Conservation (phyloP, 2,888 invertebrate species). For the Colletes collaris region DNA sequence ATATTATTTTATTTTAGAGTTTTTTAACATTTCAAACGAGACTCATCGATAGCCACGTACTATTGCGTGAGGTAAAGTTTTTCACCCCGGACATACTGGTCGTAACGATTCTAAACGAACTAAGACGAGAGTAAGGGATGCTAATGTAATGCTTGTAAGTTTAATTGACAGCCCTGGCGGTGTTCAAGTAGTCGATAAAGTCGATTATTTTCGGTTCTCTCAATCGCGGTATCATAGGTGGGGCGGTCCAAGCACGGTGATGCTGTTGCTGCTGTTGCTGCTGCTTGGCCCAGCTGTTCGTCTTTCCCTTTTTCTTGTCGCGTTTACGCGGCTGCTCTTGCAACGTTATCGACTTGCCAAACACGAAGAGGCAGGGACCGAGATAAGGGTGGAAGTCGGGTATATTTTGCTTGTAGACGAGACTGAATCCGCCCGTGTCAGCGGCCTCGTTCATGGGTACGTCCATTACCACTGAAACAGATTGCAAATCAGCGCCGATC, state of each 20-base stretch:
- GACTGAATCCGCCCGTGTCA: slow-evolving; percentile 91
- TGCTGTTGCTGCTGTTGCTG: slow-evolving; percentile 48
- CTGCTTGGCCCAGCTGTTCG: slow-evolving; percentile 62
- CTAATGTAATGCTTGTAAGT: not conserved
- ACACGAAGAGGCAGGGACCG: slow-evolving; percentile 88
- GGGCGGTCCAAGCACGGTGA: slow-evolving; percentile 73
- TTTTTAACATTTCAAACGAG: too few species aligned
- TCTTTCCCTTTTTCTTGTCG: slow-evolving; percentile 57
- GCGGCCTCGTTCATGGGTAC: slow-evolving; percentile 88
- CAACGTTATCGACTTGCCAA: slow-evolving; percentile 83
- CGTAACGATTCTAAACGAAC: too few species aligned
- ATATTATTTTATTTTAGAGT: not conserved
- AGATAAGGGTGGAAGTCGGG: slow-evolving; percentile 90
- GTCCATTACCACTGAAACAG: slow-evolving; percentile 89
- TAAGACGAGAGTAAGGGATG: too few species aligned
- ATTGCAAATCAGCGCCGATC: slow-evolving; percentile 2
- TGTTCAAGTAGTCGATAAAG: slow-evolving; percentile 74
- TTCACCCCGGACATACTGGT: too few species aligned
- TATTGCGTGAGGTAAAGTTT: too few species aligned
- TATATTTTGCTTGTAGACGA: slow-evolving; percentile 90
- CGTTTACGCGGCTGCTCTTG: slow-evolving; percentile 85
- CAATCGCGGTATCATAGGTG: slow-evolving; percentile 67
- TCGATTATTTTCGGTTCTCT: slow-evolving; percentile 73
- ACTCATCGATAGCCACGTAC: too few species aligned
- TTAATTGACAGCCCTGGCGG: slow-evolving; percentile 33